Evolutionary conservation across 2,113 vertebrate genomes (phyloP), one percentile per base, ranked within the genome.

Genomic region (Aptenodytes patagonicus): DNA sequence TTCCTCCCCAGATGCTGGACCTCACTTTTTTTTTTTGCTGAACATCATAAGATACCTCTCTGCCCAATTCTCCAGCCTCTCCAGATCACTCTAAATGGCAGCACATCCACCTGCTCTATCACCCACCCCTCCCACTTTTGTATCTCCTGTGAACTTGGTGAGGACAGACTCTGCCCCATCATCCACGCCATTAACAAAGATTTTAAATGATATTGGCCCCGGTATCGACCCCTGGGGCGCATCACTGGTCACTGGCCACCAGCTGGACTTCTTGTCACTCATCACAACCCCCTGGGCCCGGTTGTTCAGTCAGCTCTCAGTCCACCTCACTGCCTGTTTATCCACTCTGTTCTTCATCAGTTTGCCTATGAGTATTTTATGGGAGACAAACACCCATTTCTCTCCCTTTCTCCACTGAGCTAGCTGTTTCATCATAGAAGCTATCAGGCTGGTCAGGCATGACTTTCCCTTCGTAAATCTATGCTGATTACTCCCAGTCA

Each of bases 211-310:
- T 36, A 18, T 10, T 69, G 34, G 20, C 7, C 4, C 20, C 18
- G 2, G 2, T 34, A 15, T 13, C 1, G 2, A n/a, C 9, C 26
- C 9, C 8, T 25, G 24, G 17, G 4, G 9, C 40, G 7, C 61
- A 64, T 10, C 15, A 44, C 29, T 55, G 46, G 16, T 40, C 40
- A 40, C 17, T 61, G 65, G 11, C 36, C 28, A 55, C 20, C 29
- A 87, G 55, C 32, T 34, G 32, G 10, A 36, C 13, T 42, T 83
- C n/a, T 16, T 51, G 24, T 13, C 17, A 40, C 31, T 83, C 13
- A 3, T 49, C 51, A 40, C 13, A 44, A 13, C 6, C 3, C 11
- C 31, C 36, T 36, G 28, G 46, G 19, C 19, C 12, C 2, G 2
- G 22, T 21, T 31, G 17, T 65, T 80, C 28, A 25, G 38, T 31